These are phyloP conservation scores for Bradypus variegatus DNA, from an alignment of 2,797 vertebrate genomes.

Conservation along the genomic window DNA sequence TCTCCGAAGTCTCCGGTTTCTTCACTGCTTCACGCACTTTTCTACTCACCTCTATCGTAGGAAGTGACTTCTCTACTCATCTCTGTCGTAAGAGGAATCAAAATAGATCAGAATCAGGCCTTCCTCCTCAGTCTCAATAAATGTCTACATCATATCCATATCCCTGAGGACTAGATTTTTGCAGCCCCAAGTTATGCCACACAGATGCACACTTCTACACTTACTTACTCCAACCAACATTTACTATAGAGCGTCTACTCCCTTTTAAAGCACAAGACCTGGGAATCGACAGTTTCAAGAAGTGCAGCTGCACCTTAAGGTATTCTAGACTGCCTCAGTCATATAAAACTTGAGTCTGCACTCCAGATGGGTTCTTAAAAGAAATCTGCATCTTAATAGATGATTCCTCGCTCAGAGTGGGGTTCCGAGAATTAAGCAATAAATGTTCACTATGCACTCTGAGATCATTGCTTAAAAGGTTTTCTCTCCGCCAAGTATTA, in stretches of 20 bases:
- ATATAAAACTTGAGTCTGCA: not conserved
- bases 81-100: not conserved
- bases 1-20: not conserved
- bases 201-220: not conserved
- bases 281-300: not conserved
- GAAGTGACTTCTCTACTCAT: not conserved
- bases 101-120: not conserved
- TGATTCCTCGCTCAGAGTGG: slow-evolving; percentile 55
- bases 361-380: slow-evolving; percentile 57
- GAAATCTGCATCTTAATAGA: slow-evolving; percentile 58
- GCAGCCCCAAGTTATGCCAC: not conserved
- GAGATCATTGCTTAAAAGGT: slow-evolving; percentile 68
- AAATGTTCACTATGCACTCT: slow-evolving; percentile 65
- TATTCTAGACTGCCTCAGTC: not conserved
- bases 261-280: not conserved
- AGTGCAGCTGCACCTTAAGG: not conserved
- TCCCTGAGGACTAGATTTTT: not conserved
- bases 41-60: not conserved
- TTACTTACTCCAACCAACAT: not conserved
- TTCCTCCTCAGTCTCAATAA: not conserved
- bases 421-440: slow-evolving; percentile 67
- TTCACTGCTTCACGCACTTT: not conserved
- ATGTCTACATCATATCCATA: not conserved
- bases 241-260: not conserved
- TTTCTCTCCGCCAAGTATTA: slow-evolving; percentile 65